Evolutionary conservation across 2,797 vertebrate species (phyloP), one percentile per base, ranked within the genome.

Genomic region (Amblyopsis hoosieri): DNA sequence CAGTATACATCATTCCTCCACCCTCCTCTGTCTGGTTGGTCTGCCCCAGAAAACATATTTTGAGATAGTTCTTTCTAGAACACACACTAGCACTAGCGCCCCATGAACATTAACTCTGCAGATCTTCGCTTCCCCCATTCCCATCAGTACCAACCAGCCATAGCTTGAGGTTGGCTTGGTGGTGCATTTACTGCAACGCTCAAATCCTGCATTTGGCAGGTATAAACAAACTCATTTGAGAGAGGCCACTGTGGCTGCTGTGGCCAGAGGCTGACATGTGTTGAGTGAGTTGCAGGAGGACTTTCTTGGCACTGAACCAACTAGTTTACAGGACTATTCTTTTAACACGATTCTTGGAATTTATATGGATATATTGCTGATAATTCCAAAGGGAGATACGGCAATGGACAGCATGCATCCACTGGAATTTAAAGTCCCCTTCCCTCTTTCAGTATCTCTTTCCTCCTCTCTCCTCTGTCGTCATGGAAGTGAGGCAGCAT

Each of bases 341-440:
- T 48, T 14, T 4, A 42, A 42, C 37, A 42, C 7, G 37, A 42
- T 7, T 42, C 37, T 42, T 29, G 9, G 37, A 7, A 42, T 42
- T 42, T 42, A 42, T 42, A 42, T 42, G 37, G 15, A 58, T n/a
- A 65, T 49, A 68, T 57, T 68, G 65, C 63, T 64, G 47, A 57
- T 84, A 88, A 90, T 85, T 82, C 85, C 80, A 86, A 59, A 71
- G 72, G 60, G 64, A 62, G 69, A 74, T 77, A 74, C 57, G 72
- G 74, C 72, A 64, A 67, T 2, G 46, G 63, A 67, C 79, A 65
- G 64, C 76, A 76, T 50, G 64, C 75, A 76, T 48, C 68, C 58
- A 62, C 51, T 89, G 85, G 86, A 80, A 85, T 90, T 85, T 82
- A 72, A 33, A 45, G 33, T 13, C 14, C 57, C 71, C 62, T 56